phyloP scores from a whole-genome alignment of 1,140 invertebrate genomes.

The Caenorhabditis brenneri region DNA sequence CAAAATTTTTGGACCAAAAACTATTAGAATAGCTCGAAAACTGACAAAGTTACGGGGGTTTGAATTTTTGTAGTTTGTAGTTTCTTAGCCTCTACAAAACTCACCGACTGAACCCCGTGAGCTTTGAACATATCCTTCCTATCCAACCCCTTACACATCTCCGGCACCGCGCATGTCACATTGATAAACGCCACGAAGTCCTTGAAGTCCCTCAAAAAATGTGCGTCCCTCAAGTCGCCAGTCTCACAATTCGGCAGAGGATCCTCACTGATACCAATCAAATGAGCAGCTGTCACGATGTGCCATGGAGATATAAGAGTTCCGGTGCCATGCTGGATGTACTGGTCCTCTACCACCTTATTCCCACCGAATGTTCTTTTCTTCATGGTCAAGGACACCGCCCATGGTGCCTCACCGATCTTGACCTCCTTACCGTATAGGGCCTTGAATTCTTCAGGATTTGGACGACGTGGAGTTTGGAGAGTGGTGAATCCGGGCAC shows the following conservation, averaged over 20 bases:
- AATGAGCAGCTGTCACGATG: conserved; percentile 5
- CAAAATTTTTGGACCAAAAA: no score
- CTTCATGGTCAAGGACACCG: not conserved
- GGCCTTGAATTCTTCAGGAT: not conserved
- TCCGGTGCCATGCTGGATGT: not conserved
- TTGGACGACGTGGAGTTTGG: no score
- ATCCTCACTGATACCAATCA: conserved; percentile 3
- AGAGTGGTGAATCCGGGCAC: no score
- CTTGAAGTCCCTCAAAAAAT: not conserved
- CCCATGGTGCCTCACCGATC: conserved; percentile 4
- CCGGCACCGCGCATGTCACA: conserved; percentile 10
- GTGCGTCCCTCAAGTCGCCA: not conserved
- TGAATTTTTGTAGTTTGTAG: no score
- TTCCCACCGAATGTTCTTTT: not conserved
- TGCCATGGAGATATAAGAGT: not conserved
- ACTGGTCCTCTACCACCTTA: not conserved
- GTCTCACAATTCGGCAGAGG: not conserved
- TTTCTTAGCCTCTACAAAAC: no score
- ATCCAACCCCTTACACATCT: not conserved
- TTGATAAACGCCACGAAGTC: conserved; percentile 2
- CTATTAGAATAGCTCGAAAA: no score
- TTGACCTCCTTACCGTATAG: not conserved
- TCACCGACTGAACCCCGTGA: not conserved
- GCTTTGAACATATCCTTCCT: not conserved
- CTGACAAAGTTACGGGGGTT: no score